Base-by-base conservation (phyloP, 35 echinoderm and acorn worm genomes). In the Patiria miniata region DNA sequence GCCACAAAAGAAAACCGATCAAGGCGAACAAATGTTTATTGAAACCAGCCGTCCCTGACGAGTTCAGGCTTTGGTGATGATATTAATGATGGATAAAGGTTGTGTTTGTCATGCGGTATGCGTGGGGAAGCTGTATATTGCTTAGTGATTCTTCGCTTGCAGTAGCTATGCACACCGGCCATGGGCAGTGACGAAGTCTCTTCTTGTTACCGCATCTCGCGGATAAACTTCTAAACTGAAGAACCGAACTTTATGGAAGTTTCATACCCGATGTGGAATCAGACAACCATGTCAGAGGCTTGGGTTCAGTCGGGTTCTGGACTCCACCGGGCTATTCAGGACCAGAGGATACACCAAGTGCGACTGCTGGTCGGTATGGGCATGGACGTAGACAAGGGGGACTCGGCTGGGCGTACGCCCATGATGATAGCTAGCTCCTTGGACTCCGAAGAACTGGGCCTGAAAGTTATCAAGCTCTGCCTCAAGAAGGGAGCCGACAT, bases 321-420 rank as follows among this genome's bases (percentile, higher is more conserved):
- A 26, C 85, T 99, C 14, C 96, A 99, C 61, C 81, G 87, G 61
- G 96, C 96, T 26, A 84, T 99, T 36, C 28, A 83, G 29, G 96
- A 91, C 36, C 76, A 84, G 17, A 84, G 96, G 28, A 65, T 88
- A 2, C 96, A 87, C 50, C 96, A 99, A 77, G 93, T 99, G 2
- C 73, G 90, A 4, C 87, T 99, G 5, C 87, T 99, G 0, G 84
- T 99, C 37, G 90, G 89, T 0, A 53, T 99, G 39, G 93, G 93
- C 29, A 77, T 89, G 16, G 77, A 89, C 65, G 83, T 92, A 26
- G 86, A 99, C 10, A 94, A 94, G 61, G 37, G 89, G 23, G 96
- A 99, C 80, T 56, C 79, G 0, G 78, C 68, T 36, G 96, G 96
- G 18, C 82, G 86, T 22, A 99, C 96, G 0, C 92, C 96, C 14